Evolutionary conservation across 2,797 vertebrate species (phyloP), one percentile per base, ranked within the genome.

Genomic region (Pseudochirops cupreus): DNA sequence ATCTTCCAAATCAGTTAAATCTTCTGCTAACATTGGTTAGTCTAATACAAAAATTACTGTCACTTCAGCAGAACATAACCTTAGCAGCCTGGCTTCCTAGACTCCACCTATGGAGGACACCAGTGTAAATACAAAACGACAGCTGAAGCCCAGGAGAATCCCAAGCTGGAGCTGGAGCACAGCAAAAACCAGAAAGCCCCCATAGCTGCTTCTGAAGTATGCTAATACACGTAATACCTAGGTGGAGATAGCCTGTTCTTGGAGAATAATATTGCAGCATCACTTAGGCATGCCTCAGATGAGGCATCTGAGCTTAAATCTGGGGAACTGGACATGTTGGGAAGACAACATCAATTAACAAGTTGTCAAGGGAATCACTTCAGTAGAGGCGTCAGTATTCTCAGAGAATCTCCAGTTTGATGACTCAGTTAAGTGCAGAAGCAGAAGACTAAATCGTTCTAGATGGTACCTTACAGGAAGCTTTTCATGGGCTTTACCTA

Each of bases 261-360:
- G 95, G 99, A 99, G 96, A 95, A 99, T 0, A 97, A 97, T 0
- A 98, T 98, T 57, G 99, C 90, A 0, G 98, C 98, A 89, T 98
- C 98, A 92, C 98, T 99, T 28, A 97, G 99, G 95, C 98, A 98
- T 96, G 98, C 99, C 56, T 97, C 98, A 0, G 98, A 99, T 94
- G 99, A 99, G 94, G 96, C 97, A 56, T 98, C 99, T 1, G 99
- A 99, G 95, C 98, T 99, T 74, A 99, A 99, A 97, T 99, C 99
- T 0, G 99, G 99, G 96, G 99, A 99, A 97, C 98, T 99, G 98
- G 99, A 99, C 97, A 99, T 98, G 12, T 99, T 99, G 46, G 93
- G 99, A 99, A 97, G 99, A 99, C 82, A 99, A 99, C 98, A 98
- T 99, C 97, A 99, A 99, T 0, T 99, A 99, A 97, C 99, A 99